phyloP scores from a whole-genome alignment of 92 coral and sea anemone genomes.

The Parazoanthus atlanticus region DNA sequence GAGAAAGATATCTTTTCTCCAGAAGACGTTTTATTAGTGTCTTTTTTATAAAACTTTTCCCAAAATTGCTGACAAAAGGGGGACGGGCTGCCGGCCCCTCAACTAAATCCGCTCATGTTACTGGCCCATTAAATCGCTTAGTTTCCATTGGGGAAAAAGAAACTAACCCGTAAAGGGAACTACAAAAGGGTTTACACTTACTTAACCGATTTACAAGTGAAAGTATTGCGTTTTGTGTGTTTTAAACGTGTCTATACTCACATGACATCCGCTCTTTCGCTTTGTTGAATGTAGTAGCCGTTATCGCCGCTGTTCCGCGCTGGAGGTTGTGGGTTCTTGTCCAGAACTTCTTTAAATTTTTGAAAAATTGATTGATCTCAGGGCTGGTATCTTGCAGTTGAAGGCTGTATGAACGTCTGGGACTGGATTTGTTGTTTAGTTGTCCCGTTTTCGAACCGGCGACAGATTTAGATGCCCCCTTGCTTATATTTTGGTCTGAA shows the following conservation, averaged over 20 bases:
- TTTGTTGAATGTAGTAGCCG: constrained; percentile 14
- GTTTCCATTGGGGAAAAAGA: background rate
- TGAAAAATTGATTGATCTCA: constrained; percentile 15
- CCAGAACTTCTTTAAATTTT: constrained; percentile 20
- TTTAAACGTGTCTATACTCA: constrained; percentile 3
- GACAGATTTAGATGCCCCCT: no score
- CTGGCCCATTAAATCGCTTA: background rate
- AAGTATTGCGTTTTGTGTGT: no score
- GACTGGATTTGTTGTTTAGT: no score
- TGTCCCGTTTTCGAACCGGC: no score
- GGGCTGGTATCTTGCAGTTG: background rate
- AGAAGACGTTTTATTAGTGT: no score
- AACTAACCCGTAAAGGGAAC: background rate
- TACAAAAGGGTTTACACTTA: no score
- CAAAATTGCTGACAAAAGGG: no score
- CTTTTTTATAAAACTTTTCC: no score
- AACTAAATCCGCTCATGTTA: background rate
- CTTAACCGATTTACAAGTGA: background rate
- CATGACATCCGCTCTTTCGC: constrained; percentile 21
- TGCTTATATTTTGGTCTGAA: no score
- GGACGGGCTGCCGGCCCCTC: no score
- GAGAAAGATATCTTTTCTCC: no score
- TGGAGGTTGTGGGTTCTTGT: constrained; percentile 27
- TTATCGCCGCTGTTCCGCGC: background rate
- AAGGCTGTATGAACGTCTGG: background rate